Base-by-base conservation (phyloP, 2,888 invertebrate species). In the Philhelius pedissequus region DNA sequence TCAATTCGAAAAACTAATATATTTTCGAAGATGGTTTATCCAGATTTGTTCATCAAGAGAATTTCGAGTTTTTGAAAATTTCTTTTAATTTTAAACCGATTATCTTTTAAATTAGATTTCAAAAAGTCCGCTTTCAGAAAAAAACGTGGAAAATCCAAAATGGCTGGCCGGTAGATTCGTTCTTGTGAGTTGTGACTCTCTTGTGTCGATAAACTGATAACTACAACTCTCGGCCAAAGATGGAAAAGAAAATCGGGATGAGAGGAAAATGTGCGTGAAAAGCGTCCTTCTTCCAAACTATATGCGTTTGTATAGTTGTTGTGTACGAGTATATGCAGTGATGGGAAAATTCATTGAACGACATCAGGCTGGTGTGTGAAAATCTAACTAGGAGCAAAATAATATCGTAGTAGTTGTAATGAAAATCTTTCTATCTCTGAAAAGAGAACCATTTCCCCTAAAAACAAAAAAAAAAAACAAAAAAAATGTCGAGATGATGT, bases 91-190 rank as follows among this genome's bases (percentile, higher is more conserved):
- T 7, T 22, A 6, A 7, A 22, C 22, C 15, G 27, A 30, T 30
- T 52, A 8, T 52, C 4, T 18, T 52, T 50, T n/a, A 50, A 50
- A 50, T 54, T 22, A 20, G 11, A 56, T 78, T 78, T 69, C 32
- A 32, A 7, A 58, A 32, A 22, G 54, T 75, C 75, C 75, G 75
- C 68, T 18, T 30, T 32, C 18, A 32, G 54, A 79, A 79, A 71
- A n/a, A 77, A 80, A 75, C 79, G 84, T 84, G 75, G 40, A 84
- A 80, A 84, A 84, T 84, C 71, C 80, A 84, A 84, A 80, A 84
- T 84, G 84, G 84, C 84, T 84, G 84, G 80, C 60, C 38, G 27
- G 27, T 71, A 68, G 68, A 80, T 80, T 80, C 70, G 60, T 80
- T 76, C 52, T 70, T 80, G 68, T 70, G 71, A 54, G 45, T 70